phyloP scores from a whole-genome alignment of 2,113 vertebrate genomes.

The Odocoileus hemionus region DNA sequence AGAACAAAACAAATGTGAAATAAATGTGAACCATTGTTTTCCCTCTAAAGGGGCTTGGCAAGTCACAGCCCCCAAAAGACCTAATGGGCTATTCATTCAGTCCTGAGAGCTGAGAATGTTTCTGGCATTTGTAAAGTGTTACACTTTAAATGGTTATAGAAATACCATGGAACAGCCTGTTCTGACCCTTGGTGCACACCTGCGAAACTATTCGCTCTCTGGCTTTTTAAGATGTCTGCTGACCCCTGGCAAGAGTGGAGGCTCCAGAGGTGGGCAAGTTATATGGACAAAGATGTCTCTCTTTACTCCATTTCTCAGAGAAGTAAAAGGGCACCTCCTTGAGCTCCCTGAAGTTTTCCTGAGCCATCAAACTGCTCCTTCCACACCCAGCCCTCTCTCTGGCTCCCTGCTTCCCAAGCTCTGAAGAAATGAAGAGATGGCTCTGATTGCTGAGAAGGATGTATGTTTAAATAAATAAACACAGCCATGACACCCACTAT shows the following conservation, averaged over 20 bases:
- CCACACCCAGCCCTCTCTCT: fast-evolving
- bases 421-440: not conserved
- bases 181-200: not conserved
- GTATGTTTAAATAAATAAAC: too few relatives aligned
- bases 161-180: too few relatives aligned
- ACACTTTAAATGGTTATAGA: not conserved
- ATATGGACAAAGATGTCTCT: not conserved
- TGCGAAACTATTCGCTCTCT: not conserved
- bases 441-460: not conserved
- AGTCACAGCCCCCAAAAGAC: too few relatives aligned
- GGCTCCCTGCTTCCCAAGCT: not conserved
- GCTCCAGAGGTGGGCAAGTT: not conserved
- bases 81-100: not conserved
- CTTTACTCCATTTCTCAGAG: not conserved
- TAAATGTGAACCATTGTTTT: not conserved
- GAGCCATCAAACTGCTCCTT: not conserved
- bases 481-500: not conserved
- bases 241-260: not conserved
- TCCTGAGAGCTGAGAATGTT: not conserved
- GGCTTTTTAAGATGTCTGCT: not conserved
- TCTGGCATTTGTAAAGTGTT: not conserved
- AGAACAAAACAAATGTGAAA: not conserved
- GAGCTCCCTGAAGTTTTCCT: not conserved
- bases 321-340: not conserved
- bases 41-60: not conserved